phyloP scores from a whole-genome alignment of 2,888 invertebrate species.

The Adelognathus sp. region DNA sequence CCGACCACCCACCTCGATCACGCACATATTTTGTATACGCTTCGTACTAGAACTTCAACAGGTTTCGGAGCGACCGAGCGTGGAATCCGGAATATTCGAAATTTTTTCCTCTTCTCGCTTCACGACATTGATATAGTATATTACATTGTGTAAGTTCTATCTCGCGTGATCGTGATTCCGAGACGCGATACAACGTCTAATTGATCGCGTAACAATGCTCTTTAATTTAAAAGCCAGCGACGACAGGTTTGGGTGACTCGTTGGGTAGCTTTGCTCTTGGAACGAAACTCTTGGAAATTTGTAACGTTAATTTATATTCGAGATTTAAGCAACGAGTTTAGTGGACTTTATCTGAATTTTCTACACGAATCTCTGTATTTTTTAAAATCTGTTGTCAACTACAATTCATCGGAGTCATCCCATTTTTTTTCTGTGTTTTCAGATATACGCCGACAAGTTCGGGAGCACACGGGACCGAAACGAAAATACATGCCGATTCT shows the following conservation, averaged over 20 bases:
- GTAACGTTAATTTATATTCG: conserved; percentile 23
- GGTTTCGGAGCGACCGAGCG: not conserved
- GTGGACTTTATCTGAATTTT: not conserved
- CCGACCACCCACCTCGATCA: conserved; percentile 24
- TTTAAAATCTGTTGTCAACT: not conserved
- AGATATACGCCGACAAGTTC: not conserved
- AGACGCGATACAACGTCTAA: conserved; percentile 28
- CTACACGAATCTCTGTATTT: not conserved
- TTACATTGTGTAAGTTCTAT: not conserved
- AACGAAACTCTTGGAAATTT: conserved; percentile 18
- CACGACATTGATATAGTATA: not conserved
- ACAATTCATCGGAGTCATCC: not conserved
- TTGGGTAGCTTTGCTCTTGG: not conserved
- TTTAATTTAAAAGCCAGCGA: conserved; percentile 3
- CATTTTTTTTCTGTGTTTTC: not conserved
- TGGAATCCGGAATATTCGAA: conserved; percentile 1
- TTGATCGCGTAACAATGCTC: conserved; percentile 37
- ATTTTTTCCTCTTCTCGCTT: not conserved
- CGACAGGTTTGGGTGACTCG: not conserved
- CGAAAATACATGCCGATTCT: conserved; percentile 43
- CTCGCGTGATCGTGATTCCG: conserved; percentile 3
- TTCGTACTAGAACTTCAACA: not conserved
- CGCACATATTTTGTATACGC: not conserved
- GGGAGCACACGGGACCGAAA: not conserved
- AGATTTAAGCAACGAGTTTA: conserved; percentile 28